phyloP scores from a whole-genome alignment of 23 tunicate species.

The Clavelina lepadiformis region DNA sequence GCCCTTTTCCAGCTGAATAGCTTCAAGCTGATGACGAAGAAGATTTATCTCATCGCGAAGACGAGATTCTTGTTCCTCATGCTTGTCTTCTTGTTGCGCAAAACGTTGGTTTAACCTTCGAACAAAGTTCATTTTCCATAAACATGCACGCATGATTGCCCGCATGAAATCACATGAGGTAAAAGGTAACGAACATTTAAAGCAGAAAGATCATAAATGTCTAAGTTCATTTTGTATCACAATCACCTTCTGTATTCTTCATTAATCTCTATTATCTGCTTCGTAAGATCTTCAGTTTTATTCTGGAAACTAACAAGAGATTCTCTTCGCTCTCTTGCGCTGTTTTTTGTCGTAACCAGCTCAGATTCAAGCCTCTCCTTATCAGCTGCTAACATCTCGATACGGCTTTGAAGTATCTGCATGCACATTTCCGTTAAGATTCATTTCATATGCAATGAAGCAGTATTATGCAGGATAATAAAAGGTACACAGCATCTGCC shows the following conservation, averaged over 20 bases:
- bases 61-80: slow-evolving; percentile 21
- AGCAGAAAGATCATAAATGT: not conserved
- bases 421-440: too few species aligned
- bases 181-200: too few species aligned
- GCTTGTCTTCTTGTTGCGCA: slow-evolving; percentile 47
- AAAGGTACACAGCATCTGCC: too few species aligned
- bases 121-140: not conserved
- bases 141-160: not conserved
- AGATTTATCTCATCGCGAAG: slow-evolving; percentile 17
- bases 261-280: slow-evolving; percentile 63
- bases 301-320: not conserved
- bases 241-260: slow-evolving; percentile 71
- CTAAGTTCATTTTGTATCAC: not conserved
- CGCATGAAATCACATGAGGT: not conserved
- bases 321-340: slow-evolving; percentile 24
- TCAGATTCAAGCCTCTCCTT: slow-evolving; percentile 52
- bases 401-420: slow-evolving; percentile 31
- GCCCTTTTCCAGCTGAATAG: slow-evolving; percentile 19
- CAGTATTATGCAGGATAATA: too few species aligned
- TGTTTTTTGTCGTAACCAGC: not conserved
- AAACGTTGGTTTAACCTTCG: slow-evolving; percentile 42
- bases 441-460: too few species aligned
- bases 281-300: slow-evolving; percentile 40
- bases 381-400: slow-evolving; percentile 27
- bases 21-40: not conserved